phyloP scores from a whole-genome alignment of 1,140 invertebrate species.

The Neoseiulus cucumeris region DNA sequence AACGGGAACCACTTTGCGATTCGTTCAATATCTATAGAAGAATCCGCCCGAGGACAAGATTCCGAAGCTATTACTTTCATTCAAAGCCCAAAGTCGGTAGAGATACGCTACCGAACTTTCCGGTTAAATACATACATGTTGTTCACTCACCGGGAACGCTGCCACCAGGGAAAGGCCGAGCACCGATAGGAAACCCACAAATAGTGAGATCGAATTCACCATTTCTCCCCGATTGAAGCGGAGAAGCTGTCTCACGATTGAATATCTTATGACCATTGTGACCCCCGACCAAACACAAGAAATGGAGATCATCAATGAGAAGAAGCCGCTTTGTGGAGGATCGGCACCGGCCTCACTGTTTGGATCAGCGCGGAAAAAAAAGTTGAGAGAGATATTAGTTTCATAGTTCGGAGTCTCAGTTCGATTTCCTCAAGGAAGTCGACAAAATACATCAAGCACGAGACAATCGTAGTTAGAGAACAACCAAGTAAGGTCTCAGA shows the following conservation, averaged over 20 bases:
- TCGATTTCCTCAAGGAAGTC: no score
- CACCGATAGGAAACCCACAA: background rate
- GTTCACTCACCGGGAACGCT: background rate
- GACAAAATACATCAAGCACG: background rate
- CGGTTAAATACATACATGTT: no score
- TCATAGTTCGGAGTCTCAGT: no score
- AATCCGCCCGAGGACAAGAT: no score
- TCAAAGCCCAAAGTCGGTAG: no score
- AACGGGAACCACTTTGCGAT: no score
- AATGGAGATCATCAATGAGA: conserved; percentile 1
- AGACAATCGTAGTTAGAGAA: background rate
- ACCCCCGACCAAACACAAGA: background rate
- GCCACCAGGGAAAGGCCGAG: background rate
- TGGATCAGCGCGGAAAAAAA: background rate
- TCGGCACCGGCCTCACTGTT: background rate
- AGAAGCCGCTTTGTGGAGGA: conserved; percentile 6
- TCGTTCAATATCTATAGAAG: no score
- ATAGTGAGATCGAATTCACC: background rate
- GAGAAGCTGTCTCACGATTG: background rate
- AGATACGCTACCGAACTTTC: no score
- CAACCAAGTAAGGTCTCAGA: background rate
- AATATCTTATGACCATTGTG: background rate
- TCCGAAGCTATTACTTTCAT: no score
- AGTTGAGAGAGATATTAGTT: background rate
- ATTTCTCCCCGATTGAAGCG: background rate